Percentiles rank a stretch among this genome's conserved stretches.
These are phyloP conservation scores for Epinotia nisella DNA, from an alignment of 2,888 invertebrate genomes.

Conservation along the genomic window DNA sequence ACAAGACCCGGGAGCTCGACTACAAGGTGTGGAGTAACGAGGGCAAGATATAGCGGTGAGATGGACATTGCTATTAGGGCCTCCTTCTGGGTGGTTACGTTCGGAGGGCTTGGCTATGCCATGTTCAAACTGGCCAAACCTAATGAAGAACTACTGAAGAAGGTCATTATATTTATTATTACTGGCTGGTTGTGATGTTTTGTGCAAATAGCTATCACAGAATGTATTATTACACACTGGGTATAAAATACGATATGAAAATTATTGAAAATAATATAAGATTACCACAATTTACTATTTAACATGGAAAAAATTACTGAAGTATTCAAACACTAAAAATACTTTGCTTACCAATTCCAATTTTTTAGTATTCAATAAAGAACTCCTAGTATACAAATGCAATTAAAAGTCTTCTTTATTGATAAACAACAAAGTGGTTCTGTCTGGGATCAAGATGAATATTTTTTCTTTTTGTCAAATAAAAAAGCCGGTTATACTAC, in stretches of 20 bases:
- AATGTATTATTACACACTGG: not conserved
- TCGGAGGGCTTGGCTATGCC: constrained; percentile 85
- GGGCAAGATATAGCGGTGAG: constrained; percentile 79
- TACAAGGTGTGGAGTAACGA: constrained; percentile 83
- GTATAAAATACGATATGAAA: not conserved
- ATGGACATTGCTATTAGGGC: constrained; percentile 80
- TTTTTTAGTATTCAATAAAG: too few relatives aligned
- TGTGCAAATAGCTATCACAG: constrained; percentile 28
- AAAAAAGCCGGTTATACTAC: not conserved
- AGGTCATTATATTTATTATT: constrained; percentile 73
- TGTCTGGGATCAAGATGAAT: not conserved
- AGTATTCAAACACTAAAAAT: not conserved
- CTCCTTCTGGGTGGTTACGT: constrained; percentile 85
- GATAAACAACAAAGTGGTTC: not conserved
- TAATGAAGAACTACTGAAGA: constrained; percentile 82
- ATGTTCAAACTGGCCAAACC: constrained; percentile 84
- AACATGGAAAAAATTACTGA: not conserved
- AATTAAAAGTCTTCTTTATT: not conserved
- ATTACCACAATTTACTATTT: not conserved
- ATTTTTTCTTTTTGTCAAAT: not conserved
- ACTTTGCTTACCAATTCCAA: not conserved
- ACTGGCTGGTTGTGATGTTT: constrained; percentile 46
- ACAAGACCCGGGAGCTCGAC: constrained; percentile 82
- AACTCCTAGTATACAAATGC: not conserved
- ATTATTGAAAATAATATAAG: not conserved